Evolutionary conservation across 1,140 invertebrate genomes (phyloP).

Genomic region (Eupristina koningsbergeri): DNA sequence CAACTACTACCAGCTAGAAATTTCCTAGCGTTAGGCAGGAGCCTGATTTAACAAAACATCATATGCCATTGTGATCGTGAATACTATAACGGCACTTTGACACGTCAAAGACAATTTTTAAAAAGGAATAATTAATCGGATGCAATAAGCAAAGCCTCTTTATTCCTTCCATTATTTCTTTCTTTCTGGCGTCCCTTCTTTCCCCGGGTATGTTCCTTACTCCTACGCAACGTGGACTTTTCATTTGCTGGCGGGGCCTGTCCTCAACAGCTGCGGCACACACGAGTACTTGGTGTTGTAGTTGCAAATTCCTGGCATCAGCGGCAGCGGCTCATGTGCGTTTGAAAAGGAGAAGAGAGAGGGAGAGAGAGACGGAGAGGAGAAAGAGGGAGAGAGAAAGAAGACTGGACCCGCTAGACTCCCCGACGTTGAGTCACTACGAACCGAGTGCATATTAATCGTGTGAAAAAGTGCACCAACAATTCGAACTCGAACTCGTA

Average conservation of each 20-base stretch:
- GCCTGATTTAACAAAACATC: neutral
- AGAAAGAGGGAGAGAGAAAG: constrained; percentile 23
- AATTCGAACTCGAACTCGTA: neutral
- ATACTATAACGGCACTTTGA: neutral
- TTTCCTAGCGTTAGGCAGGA: neutral
- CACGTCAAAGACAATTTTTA: neutral
- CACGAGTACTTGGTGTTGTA: neutral
- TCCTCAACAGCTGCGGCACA: constrained; percentile 46
- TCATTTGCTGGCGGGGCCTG: neutral
- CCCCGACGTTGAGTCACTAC: constrained; percentile 51
- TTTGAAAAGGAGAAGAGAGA: neutral
- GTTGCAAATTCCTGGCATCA: constrained; percentile 26
- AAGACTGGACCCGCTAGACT: constrained; percentile 51
- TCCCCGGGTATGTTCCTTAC: neutral
- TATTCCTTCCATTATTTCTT: neutral
- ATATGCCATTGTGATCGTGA: neutral
- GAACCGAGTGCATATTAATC: constrained; percentile 54
- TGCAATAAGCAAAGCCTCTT: neutral
- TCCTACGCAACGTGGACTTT: neutral
- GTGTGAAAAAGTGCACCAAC: constrained; percentile 49
- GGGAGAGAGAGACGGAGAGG: constrained; percentile 27
- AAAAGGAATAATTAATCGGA: neutral
- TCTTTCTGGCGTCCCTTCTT: neutral
- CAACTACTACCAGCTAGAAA: neutral
- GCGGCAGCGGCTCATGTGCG: neutral